phyloP scores from a whole-genome alignment of 2,888 invertebrate species.

The Eudemis profundana region DNA sequence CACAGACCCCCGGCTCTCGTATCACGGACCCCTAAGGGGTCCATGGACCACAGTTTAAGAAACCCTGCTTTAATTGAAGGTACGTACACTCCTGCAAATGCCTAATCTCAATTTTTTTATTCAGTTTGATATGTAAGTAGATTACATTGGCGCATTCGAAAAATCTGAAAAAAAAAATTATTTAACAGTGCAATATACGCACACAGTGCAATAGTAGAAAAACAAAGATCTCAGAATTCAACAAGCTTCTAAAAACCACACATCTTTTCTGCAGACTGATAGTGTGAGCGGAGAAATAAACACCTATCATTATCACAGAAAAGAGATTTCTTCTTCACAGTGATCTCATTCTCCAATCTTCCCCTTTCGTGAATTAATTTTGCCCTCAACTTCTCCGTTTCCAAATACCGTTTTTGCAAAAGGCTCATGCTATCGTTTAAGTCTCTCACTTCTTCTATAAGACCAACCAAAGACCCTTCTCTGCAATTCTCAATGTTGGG shows the following conservation, averaged over 20 bases:
- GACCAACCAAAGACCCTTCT: constrained; percentile 72
- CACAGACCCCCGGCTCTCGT: too few species aligned
- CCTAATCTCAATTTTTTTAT: too few species aligned
- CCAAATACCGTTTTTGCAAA: constrained; percentile 68
- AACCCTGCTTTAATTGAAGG: too few species aligned
- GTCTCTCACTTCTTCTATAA: constrained; percentile 77
- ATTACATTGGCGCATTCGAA: too few species aligned
- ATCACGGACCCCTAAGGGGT: too few species aligned
- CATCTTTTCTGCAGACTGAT: constrained; percentile 77
- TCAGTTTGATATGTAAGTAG: too few species aligned
- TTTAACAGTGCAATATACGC: neutral
- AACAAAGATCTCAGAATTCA: too few species aligned
- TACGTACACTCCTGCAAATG: too few species aligned
- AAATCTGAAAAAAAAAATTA: too few species aligned
- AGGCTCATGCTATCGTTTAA: constrained; percentile 75
- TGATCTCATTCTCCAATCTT: constrained; percentile 75
- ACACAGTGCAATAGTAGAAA: neutral
- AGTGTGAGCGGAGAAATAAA: constrained; percentile 74
- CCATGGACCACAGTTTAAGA: too few species aligned
- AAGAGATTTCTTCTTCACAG: constrained; percentile 76
- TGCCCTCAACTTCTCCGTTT: constrained; percentile 73
- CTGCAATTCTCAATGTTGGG: constrained; percentile 79
- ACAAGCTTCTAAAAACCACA: constrained; percentile 67
- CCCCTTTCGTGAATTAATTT: constrained; percentile 75
- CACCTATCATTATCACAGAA: constrained; percentile 75